phyloP scores from a whole-genome alignment of 2,888 invertebrate species.

The Lathronympha strigana region DNA sequence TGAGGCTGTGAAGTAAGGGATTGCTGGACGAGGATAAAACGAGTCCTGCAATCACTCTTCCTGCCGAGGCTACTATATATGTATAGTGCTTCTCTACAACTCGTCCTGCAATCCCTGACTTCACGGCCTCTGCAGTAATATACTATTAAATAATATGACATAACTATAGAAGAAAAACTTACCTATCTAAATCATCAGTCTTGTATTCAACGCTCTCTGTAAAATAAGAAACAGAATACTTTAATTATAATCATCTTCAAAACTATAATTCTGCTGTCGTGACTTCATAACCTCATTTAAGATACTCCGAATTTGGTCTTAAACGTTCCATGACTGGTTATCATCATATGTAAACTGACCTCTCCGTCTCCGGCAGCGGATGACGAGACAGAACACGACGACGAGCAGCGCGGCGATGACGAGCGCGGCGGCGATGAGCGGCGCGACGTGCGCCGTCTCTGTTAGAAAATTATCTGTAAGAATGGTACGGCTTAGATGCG shows the following conservation, averaged over 20 bases:
- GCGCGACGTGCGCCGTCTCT: constrained; percentile 80
- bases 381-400: constrained; percentile 72
- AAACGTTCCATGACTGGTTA: neutral
- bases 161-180: constrained; percentile 70
- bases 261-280: neutral
- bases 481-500: constrained; percentile 36
- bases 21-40: too few relatives aligned
- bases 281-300: too few relatives aligned
- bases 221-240: constrained; percentile 1
- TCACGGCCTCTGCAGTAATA: too few relatives aligned
- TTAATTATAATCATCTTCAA: neutral
- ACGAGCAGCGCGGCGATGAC: constrained; percentile 76
- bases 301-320: too few relatives aligned
- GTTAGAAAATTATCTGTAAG: constrained; percentile 77
- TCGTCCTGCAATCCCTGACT: too few relatives aligned
- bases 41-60: too few relatives aligned
- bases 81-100: too few relatives aligned
- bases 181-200: constrained; percentile 93
- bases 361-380: constrained; percentile 70
- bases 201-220: constrained; percentile 93
- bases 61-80: too few relatives aligned
- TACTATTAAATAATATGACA: too few relatives aligned
- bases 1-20: too few relatives aligned
- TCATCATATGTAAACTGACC: neutral
- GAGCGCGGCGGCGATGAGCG: constrained; percentile 76